Evolutionary conservation across 2,113 vertebrate species (phyloP).

Genomic region (Phylloscopus trochilus): DNA sequence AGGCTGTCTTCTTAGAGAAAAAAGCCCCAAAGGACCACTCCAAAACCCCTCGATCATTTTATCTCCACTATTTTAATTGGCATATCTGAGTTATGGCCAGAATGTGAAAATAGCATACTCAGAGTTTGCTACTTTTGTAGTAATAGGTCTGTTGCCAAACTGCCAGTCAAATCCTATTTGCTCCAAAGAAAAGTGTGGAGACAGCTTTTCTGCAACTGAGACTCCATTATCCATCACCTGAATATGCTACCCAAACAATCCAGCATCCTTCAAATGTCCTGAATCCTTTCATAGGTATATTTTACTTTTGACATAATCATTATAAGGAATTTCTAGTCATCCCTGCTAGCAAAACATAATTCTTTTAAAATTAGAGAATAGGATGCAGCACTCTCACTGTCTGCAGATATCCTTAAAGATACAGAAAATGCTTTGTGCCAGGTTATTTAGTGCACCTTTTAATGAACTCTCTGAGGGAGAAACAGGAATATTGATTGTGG

Average conservation of each 20-base stretch:
- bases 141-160: not conserved
- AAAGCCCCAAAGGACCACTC: not conserved
- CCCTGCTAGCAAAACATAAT: not conserved
- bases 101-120: not conserved
- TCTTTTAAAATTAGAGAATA: not conserved
- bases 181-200: not conserved
- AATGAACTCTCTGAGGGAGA: not conserved
- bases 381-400: not conserved
- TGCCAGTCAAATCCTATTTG: not conserved
- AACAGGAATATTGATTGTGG: not conserved
- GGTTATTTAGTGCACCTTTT: not conserved
- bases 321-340: not conserved
- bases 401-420: not conserved
- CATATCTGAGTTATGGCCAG: not conserved
- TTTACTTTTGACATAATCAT: not conserved
- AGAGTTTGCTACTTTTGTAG: not conserved
- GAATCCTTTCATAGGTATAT: not conserved
- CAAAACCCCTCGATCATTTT: not conserved
- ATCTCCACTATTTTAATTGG: not conserved
- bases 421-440: not conserved
- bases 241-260: not conserved
- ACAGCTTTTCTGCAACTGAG: conserved; percentile 1
- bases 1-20: not conserved
- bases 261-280: not conserved
- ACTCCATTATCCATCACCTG: not conserved